A percentile compares a stretch with the other conserved stretches of the same genome.
Conservation (phyloP, 1,140 invertebrate genomes). For the Heliconius eleuchia region DNA sequence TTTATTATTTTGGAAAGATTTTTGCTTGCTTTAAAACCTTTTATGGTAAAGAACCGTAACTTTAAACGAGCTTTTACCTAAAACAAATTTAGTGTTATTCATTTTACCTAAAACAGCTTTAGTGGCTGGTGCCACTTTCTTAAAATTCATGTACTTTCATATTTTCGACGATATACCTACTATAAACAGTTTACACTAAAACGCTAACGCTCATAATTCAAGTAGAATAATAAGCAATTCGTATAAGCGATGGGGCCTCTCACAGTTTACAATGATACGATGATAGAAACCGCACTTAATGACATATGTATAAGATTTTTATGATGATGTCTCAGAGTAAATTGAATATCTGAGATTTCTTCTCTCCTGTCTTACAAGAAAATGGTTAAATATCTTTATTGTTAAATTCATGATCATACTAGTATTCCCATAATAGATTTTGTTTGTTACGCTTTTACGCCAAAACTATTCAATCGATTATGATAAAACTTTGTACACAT, state of each 20-base stretch:
- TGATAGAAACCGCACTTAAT: constrained; percentile 38
- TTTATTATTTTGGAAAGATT: too few species aligned
- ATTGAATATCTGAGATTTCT: constrained; percentile 4
- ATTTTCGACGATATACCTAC: background rate
- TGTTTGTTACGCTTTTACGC: too few species aligned
- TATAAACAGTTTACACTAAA: constrained; percentile 1
- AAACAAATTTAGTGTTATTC: too few species aligned
- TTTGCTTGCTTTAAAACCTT: too few species aligned
- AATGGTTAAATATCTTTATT: background rate
- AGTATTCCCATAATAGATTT: too few species aligned
- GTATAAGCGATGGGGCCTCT: constrained; percentile 66
- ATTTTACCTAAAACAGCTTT: background rate
- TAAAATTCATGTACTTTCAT: background rate
- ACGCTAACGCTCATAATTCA: constrained; percentile 35
- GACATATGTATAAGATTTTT: constrained; percentile 27
- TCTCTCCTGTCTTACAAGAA: background rate
- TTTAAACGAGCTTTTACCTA: too few species aligned
- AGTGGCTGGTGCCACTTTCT: background rate
- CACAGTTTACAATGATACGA: constrained; percentile 45
- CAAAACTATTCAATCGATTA: too few species aligned
- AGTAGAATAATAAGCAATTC: constrained; percentile 41
- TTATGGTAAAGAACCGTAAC: too few species aligned
- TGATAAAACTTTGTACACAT: too few species aligned
- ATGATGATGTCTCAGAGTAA: background rate
- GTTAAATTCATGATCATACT: background rate